Evolutionary conservation across 2,797 vertebrate genomes (phyloP), one percentile per base, ranked within the genome.

Genomic region (Sebastes flavidus): DNA sequence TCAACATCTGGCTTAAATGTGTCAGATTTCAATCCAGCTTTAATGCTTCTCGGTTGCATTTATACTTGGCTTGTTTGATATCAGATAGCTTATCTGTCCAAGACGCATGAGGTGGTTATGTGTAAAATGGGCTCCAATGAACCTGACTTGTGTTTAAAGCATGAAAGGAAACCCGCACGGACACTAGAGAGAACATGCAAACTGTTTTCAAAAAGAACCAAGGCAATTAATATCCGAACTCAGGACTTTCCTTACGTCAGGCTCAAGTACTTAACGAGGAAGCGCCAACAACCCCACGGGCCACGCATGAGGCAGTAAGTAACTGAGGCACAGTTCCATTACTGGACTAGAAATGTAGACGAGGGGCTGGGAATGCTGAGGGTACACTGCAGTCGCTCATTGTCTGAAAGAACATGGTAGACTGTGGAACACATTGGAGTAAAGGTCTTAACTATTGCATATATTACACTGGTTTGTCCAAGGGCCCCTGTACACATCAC

Each of bases 371-470:
- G 65, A 12, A 54, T 58, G 60, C 56, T 55, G 59, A 74, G 58
- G 67, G 55, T 46, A 36, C 72, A 61, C 55, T 76, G 81, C 72
- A 52, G 69, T 84, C 49, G 1, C 29, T 63, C 68, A 56, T 34
- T 38, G 46, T 75, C 32, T 54, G 32, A 71, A 58, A 67, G 6
- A 78, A 75, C 25, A 61, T 16, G 65, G 69, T 54, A 30, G 65
- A 72, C 25, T 69, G 72, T 67, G 49, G 61, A 84, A 70, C 69
- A 82, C 80, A 72, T 65, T 79, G 58, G 73, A 89, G 80, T 76
- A 74, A 86, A 78, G 65, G 84, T 91, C 86, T 86, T 79, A 58
- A 79, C 80, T 88, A 87, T 91, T 95, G 94, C 93, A 95, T 94
- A 94, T 88, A 80, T 81, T 81, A 88, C 87, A 88, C 75, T 61